Conservation (phyloP, 1,140 invertebrate genomes). For the Anoplolepis gracilipes region DNA sequence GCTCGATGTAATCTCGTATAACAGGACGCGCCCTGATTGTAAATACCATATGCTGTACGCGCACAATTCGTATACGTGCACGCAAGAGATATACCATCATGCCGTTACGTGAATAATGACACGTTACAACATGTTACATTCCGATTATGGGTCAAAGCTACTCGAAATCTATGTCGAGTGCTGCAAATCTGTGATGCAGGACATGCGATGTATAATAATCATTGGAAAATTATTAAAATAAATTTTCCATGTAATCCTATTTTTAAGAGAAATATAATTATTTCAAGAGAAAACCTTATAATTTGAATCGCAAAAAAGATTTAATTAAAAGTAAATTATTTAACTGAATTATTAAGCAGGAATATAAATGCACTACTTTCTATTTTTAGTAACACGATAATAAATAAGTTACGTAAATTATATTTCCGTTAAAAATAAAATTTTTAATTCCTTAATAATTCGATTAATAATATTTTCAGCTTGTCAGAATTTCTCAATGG, state of each 20-base stretch:
- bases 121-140: constrained; percentile 18
- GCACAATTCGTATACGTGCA: constrained; percentile 14
- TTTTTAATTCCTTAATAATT: neutral
- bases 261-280: neutral
- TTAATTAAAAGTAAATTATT: constrained; percentile 13
- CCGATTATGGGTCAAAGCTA: constrained; percentile 22
- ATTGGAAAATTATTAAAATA: constrained; percentile 32
- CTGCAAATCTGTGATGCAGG: constrained; percentile 27
- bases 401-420: neutral
- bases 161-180: constrained; percentile 18
- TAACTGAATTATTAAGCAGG: neutral
- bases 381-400: neutral
- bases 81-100: neutral
- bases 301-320: constrained; percentile 7
- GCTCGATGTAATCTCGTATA: neutral
- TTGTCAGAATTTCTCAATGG: neutral
- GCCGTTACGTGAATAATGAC: constrained; percentile 41
- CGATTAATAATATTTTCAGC: neutral
- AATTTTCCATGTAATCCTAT: constrained; percentile 48
- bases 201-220: constrained; percentile 34
- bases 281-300: neutral
- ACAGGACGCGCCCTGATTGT: neutral
- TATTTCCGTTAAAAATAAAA: neutral
- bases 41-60: neutral
- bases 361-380: neutral